Conservation (phyloP, 1,140 invertebrate genomes). For the Colletes latitarsis region DNA sequence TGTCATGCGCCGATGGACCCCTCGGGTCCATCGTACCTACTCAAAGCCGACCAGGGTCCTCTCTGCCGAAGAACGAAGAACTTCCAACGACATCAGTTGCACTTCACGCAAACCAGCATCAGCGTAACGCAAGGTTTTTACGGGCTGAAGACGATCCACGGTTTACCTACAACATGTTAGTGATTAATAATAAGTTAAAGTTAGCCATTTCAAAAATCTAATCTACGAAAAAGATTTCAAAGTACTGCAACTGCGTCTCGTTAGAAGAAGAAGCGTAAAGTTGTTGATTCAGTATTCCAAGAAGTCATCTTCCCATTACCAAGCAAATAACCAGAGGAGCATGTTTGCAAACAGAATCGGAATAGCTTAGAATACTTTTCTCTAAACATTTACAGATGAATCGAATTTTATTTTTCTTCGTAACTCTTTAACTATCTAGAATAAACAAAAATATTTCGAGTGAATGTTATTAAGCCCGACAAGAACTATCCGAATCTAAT, state of each 20-base stretch:
- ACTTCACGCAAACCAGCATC: slow-evolving; percentile 75
- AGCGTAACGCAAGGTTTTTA: slow-evolving; percentile 75
- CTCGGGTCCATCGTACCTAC: slow-evolving; percentile 7
- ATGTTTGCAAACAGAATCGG: too few species aligned
- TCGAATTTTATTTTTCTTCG: too few species aligned
- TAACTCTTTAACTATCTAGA: neutral
- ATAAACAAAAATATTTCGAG: neutral
- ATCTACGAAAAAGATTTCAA: too few species aligned
- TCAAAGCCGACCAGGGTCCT: slow-evolving; percentile 32
- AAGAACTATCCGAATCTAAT: too few species aligned
- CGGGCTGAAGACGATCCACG: slow-evolving; percentile 63
- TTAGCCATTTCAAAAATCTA: too few species aligned
- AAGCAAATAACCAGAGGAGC: too few species aligned
- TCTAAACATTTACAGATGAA: too few species aligned
- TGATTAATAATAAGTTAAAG: neutral
- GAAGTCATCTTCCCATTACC: too few species aligned
- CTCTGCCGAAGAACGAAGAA: slow-evolving; percentile 63
- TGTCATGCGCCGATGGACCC: slow-evolving; percentile 29
- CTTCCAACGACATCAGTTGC: slow-evolving; percentile 82
- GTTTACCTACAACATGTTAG: slow-evolving; percentile 59
- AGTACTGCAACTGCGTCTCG: too few species aligned
- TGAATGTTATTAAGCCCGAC: too few species aligned
- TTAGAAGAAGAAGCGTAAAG: neutral
- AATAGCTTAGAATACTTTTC: too few species aligned
- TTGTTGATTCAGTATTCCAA: too few species aligned